Evolutionary conservation across 1,140 invertebrate species (phyloP).

Genomic region (Drosophila sechellia): DNA sequence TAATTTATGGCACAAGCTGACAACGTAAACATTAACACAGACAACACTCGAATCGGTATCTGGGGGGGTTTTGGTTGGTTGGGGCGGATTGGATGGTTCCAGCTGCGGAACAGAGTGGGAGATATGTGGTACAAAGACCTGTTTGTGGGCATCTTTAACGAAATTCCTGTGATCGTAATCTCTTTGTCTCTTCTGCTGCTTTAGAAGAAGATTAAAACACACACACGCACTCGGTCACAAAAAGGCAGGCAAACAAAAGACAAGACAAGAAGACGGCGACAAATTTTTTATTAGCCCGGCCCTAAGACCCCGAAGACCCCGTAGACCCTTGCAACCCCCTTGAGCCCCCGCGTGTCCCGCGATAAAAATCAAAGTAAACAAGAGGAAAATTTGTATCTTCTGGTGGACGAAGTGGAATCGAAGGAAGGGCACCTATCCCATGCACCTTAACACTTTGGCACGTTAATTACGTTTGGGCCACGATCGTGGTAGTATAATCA

Average conservation of each 20-base stretch:
- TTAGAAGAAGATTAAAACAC: conserved; percentile 80
- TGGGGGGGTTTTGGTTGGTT: neutral
- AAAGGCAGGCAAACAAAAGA: conserved; percentile 50
- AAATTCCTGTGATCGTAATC: conserved; percentile 83
- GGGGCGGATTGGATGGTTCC: neutral
- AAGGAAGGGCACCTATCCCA: conserved; percentile 31
- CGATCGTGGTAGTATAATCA: conserved; percentile 61
- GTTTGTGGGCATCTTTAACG: conserved; percentile 78
- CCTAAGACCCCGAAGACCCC: conserved; percentile 30
- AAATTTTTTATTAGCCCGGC: conserved; percentile 80
- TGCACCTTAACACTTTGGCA: conserved; percentile 79
- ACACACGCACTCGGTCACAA: conserved; percentile 43
- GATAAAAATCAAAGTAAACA: conserved; percentile 80
- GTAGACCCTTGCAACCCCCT: neutral
- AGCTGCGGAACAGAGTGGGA: neutral
- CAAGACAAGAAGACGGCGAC: conserved; percentile 73
- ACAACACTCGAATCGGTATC: neutral
- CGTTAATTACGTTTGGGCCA: conserved; percentile 71
- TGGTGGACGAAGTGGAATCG: conserved; percentile 11
- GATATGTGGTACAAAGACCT: conserved; percentile 61
- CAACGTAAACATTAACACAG: conserved; percentile 83
- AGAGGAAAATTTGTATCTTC: conserved; percentile 76
- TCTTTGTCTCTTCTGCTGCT: conserved; percentile 79
- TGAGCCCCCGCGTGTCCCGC: neutral
- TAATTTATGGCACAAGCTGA: conserved; percentile 84